Percentiles rank a stretch among this genome's conserved stretches.
phyloP scores from a whole-genome alignment of 1,140 invertebrate species.

The Drosophila virilis region DNA sequence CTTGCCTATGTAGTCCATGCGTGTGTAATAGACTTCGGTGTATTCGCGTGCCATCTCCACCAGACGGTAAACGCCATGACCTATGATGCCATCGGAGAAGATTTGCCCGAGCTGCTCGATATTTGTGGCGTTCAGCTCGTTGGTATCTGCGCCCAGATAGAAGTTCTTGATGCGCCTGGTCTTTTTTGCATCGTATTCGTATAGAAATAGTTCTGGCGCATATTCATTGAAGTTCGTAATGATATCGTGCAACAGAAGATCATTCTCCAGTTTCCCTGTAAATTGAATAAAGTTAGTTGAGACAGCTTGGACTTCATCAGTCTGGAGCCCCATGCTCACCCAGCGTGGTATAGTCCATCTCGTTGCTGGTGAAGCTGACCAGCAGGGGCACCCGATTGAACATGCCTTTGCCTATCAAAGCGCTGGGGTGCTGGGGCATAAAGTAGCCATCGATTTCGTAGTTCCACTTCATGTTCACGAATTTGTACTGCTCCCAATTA shows the following conservation, averaged over 20 bases:
- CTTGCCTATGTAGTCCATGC: constrained; percentile 82
- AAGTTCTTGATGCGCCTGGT: constrained; percentile 42
- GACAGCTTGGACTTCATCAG: too few species aligned
- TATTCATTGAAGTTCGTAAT: constrained; percentile 59
- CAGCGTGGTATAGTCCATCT: constrained; percentile 87
- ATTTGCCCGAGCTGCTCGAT: constrained; percentile 56
- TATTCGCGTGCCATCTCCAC: constrained; percentile 84
- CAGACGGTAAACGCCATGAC: constrained; percentile 85
- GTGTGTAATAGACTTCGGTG: constrained; percentile 85
- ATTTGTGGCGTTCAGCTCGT: constrained; percentile 32
- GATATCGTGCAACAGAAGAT: constrained; percentile 62
- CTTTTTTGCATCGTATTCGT: constrained; percentile 52
- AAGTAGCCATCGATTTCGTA: constrained; percentile 69
- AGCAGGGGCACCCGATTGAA: constrained; percentile 88
- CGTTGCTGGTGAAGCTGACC: constrained; percentile 87
- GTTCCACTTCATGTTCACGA: constrained; percentile 78
- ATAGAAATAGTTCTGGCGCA: constrained; percentile 72
- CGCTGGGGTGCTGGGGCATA: constrained; percentile 84
- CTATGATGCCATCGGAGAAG: constrained; percentile 85
- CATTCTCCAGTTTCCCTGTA: constrained; percentile 54
- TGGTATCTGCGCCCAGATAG: constrained; percentile 46
- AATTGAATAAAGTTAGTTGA: neutral
- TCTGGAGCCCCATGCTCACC: constrained; percentile 39
- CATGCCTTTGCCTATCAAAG: constrained; percentile 85
- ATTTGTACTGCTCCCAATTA: constrained; percentile 62